Conservation (phyloP, 1,140 invertebrate genomes). For the Argopecten irradians region DNA sequence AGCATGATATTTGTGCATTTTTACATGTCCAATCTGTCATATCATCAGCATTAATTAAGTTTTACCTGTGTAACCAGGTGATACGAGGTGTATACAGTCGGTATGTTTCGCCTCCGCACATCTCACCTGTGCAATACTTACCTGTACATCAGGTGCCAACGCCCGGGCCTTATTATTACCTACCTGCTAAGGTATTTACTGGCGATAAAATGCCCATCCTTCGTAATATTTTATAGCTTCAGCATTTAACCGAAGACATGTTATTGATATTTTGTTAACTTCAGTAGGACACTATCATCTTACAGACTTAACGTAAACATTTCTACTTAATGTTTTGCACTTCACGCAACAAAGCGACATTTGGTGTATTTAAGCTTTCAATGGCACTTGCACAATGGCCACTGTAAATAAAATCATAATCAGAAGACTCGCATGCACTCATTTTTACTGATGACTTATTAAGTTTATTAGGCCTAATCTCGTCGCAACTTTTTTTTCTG, state of each 20-base stretch:
- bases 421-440: too few species aligned
- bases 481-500: too few species aligned
- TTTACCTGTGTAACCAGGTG: not conserved
- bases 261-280: not conserved
- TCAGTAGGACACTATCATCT: not conserved
- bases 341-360: too few species aligned
- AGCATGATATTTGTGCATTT: not conserved
- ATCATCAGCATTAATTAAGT: not conserved
- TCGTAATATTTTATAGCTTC: not conserved
- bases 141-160: not conserved
- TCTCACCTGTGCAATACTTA: not conserved
- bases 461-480: too few species aligned
- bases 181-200: not conserved
- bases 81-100: conserved; percentile 5
- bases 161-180: not conserved
- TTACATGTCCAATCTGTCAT: not conserved
- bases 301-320: not conserved
- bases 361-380: too few species aligned
- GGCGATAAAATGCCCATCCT: not conserved
- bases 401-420: too few species aligned
- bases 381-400: too few species aligned
- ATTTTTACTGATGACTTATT: too few species aligned
- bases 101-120: not conserved
- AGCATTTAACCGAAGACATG: not conserved
- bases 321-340: too few species aligned